phyloP scores from a whole-genome alignment of 2,888 invertebrate genomes.

The Cylloceria caligata region DNA sequence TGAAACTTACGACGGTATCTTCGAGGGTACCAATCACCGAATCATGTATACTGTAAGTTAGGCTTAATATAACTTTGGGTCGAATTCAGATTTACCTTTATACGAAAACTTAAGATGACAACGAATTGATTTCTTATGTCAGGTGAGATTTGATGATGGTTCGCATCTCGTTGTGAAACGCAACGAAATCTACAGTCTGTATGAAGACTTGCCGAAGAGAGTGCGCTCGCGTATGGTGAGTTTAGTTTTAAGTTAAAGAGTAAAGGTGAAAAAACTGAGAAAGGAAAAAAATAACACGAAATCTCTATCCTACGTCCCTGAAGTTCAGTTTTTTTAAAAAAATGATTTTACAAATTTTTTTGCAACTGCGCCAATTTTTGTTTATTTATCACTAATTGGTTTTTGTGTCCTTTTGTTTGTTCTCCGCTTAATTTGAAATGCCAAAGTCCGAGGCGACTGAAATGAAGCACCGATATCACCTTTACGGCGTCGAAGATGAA shows the following conservation, averaged over 20 bases:
- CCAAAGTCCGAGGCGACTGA: slow-evolving; percentile 85
- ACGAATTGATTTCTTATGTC: slow-evolving; percentile 63
- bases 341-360: slow-evolving; percentile 43
- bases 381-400: slow-evolving; percentile 68
- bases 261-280: slow-evolving; percentile 24
- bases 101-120: not conserved
- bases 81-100: not conserved
- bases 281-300: slow-evolving; percentile 22
- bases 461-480: slow-evolving; percentile 86
- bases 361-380: slow-evolving; percentile 54
- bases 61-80: not conserved
- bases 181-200: slow-evolving; percentile 86
- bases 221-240: slow-evolving; percentile 86
- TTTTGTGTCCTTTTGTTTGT: slow-evolving; percentile 71
- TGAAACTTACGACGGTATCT: slow-evolving; percentile 84
- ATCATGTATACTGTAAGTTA: slow-evolving; percentile 84
- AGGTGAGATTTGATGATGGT: slow-evolving; percentile 86
- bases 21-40: slow-evolving; percentile 83
- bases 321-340: slow-evolving; percentile 34
- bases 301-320: slow-evolving; percentile 59
- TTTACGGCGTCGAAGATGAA: slow-evolving; percentile 84
- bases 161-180: slow-evolving; percentile 85
- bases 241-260: slow-evolving; percentile 75
- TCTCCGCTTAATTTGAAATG: slow-evolving; percentile 77
- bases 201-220: slow-evolving; percentile 87